phyloP scores from a whole-genome alignment of 2,888 invertebrate genomes.

The Carterocephalus palaemon region DNA sequence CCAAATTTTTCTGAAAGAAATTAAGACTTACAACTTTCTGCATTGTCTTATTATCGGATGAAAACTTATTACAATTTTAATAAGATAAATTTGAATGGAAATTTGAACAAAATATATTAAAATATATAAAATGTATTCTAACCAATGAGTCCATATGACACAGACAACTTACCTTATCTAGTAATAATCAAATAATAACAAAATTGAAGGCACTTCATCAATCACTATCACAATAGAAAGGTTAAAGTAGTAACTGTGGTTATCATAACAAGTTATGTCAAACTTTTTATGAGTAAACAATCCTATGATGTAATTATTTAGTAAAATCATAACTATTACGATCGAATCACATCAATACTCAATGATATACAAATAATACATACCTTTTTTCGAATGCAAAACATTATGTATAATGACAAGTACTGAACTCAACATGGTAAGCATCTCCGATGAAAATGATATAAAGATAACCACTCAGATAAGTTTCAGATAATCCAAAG shows the following conservation, averaged over 20 bases:
- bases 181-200: constrained; percentile 4
- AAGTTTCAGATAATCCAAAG: constrained; percentile 62
- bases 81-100: too few relatives aligned
- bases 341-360: too few relatives aligned
- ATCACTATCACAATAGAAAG: constrained; percentile 7
- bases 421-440: constrained; percentile 38
- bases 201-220: neutral
- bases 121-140: too few relatives aligned
- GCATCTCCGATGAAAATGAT: constrained; percentile 52
- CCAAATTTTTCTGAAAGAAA: too few relatives aligned
- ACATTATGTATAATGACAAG: constrained; percentile 48
- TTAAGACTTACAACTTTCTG: too few relatives aligned
- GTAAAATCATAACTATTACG: constrained; percentile 34
- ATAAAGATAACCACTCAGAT: constrained; percentile 61
- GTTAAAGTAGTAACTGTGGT: constrained; percentile 11
- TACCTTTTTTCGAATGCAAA: constrained; percentile 68
- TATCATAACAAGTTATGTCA: constrained; percentile 8
- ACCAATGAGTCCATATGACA: too few relatives aligned
- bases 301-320: constrained; percentile 3
- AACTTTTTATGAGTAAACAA: constrained; percentile 3
- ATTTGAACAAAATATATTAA: too few relatives aligned
- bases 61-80: too few relatives aligned
- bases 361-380: constrained; percentile 31
- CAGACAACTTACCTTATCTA: too few relatives aligned
- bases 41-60: too few relatives aligned